A percentile compares a stretch with the other conserved stretches of the same genome.
Evolutionary conservation across 2,113 vertebrate genomes (phyloP).

Genomic region (Hystrix cristata): DNA sequence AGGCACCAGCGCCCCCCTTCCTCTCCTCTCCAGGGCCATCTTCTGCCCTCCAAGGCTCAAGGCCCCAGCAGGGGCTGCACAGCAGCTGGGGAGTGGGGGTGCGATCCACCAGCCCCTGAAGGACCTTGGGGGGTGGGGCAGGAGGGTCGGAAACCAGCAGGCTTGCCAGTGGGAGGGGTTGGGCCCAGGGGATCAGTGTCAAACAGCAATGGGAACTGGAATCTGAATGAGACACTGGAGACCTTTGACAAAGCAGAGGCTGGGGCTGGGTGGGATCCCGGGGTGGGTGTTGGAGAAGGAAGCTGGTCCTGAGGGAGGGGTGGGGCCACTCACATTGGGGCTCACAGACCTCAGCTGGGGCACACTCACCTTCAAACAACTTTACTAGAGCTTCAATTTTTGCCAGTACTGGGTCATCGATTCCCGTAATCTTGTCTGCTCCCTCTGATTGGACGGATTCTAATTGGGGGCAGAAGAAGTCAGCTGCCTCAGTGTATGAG

Average conservation of each 20-base stretch:
- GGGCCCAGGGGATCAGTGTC: background rate
- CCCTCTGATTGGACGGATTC: background rate
- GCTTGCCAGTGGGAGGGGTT: no score
- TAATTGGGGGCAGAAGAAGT: background rate
- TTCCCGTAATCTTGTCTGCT: background rate
- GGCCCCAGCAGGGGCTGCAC: background rate
- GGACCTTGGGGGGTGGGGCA: background rate
- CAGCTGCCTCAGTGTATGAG: background rate
- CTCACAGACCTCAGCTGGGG: background rate
- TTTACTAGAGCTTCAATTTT: background rate
- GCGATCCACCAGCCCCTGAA: background rate
- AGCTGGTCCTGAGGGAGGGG: background rate
- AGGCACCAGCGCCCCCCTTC: background rate
- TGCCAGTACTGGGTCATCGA: fast-evolving
- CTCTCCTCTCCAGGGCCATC: background rate
- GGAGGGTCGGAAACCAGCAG: background rate
- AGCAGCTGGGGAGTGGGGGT: background rate
- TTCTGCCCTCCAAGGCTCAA: background rate
- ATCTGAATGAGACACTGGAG: background rate
- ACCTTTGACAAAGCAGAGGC: background rate
- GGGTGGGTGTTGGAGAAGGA: background rate
- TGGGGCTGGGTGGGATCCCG: background rate
- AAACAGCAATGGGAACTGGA: background rate
- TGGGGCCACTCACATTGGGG: background rate
- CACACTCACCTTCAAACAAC: background rate